Evolutionary conservation across 1,140 invertebrate genomes (phyloP), one percentile per base, ranked within the genome.

Genomic region (Caenorhabditis brenneri): DNA sequence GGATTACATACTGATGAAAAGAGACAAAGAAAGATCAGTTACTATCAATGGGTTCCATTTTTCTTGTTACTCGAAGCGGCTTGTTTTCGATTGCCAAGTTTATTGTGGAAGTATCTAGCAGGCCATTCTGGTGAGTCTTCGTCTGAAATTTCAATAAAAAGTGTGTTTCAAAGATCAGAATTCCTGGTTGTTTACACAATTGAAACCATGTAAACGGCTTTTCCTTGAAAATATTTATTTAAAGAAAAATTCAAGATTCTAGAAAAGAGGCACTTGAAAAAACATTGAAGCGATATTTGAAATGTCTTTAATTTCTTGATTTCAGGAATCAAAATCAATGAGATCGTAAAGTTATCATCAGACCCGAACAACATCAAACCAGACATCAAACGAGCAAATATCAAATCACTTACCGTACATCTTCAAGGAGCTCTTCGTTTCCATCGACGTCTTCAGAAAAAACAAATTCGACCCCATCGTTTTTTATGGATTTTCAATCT

Each of bases 11-110:
- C 29, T 16, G 42, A 42, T 74, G 83, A 87, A 29, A 79, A 83
- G 19, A 39, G 83, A 19, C 19, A 55, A 15, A 85, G 82, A 42
- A 84, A 60, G 74, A 87, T 87, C 31, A 74, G 53, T 51, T 92
- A 91, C 84, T 92, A 92, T 86, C 91, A 92, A 82, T 92, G 91
- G 91, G 91, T 91, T 19, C 91, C 91, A 0, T 89, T 91, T 60
- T 87, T 91, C 29, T 84, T 91, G 12, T 81, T 91, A 12, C 65
- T 91, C 27, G 87, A 89, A 82, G 91, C 91, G n/a, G 82, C 90
- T n/a, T 80, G 91, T 51, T 91, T 91, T 85, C 87, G 90, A 36
- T 84, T 91, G 19, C 91, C 91, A 29, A 88, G 89, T 80, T 85
- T 91, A 22, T 31, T 91, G 6, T 91, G 91, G 91, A 89, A 89